Base-by-base conservation (phyloP, 1,140 invertebrate species). In the Diorhabda elongata region DNA sequence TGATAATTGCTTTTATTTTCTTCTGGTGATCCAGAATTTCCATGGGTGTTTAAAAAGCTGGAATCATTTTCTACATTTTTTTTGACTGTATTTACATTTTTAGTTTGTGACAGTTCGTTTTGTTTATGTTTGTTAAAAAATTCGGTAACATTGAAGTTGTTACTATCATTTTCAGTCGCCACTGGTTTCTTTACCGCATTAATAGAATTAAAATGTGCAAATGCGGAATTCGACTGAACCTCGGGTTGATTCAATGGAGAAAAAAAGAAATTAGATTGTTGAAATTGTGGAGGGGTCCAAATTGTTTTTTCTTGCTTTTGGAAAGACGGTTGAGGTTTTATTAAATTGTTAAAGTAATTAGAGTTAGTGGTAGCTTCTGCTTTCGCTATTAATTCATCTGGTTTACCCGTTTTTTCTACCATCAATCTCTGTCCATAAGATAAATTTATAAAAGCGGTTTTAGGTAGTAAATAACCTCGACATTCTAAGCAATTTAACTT, bases 371-470 rank as follows among this genome's bases (percentile, higher is more conserved):
- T 9, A 5, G 60, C 26, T 42, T 64, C 44, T 43, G 67, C 61
- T 44, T 63, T 63, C 7, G 44, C 44, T 6, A 47, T 68, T 56
- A 62, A 44, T 0, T 59, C 45, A 43, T 45, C 52, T 68, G 73
- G 64, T 64, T 77, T 75, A 61, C 71, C 74, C 56, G 72, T 71
- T 72, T 80, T 81, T 74, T 83, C 75, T 73, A 85, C 77, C 76
- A 84, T 76, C 72, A 80, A 58, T 77, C 81, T 74, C 68, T 82
- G 58, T 58, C 86, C 83, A 79, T 86, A 81, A 8, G 84, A 85
- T 7, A 90, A 79, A 75, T 91, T 90, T 43, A 91, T 85, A 56
- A 91, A 83, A 43, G 87, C 83, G 58, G 81, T 79, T 1, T 79
- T 69, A 0, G 85, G 79, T 45, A 90, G 73, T 65, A 84, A 78